Evolutionary conservation across 2,113 vertebrate species (phyloP), one percentile per base, ranked within the genome.

Genomic region (Phyllostomus discolor): DNA sequence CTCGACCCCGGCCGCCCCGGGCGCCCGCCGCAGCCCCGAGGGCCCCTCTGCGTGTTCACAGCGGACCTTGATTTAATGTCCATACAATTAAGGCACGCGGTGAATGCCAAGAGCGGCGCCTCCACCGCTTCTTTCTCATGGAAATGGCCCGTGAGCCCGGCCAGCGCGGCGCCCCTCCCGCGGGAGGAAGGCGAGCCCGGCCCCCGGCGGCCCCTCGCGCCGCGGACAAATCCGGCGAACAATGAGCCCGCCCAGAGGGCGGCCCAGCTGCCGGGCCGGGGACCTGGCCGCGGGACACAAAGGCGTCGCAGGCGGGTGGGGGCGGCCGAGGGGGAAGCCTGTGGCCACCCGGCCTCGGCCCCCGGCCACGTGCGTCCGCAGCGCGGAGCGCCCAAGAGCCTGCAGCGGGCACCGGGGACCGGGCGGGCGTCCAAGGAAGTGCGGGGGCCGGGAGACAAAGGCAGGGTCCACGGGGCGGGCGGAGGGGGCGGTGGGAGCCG

Each of bases 21-120:
- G 50, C 54, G 70, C 96, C 94, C 75, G 92, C 80, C 70, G 99
- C 98, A 98, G 99, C 98, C 99, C 98, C 98, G 99, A 99, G 98
- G 99, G 98, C 99, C 99, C 98, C 99, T 99, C 99, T 99, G 98
- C 99, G 99, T 99, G 99, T 99, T 99, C 99, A 99, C 99, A 99
- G 99, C 99, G 99, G 99, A 99, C 99, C 99, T 99, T 99, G 99
- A 99, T 99, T 99, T 99, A 99, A 99, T 99, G 99, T 99, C 99
- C 98, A 99, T 99, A 99, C 99, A 99, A 99, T 99, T 99, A 99
- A 99, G 99, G 99, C 99, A 99, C 99, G 99, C 99, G 99, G 99
- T 99, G 99, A 99, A 99, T 99, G 99, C 99, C 99, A 99, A 99
- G 99, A 99, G 99, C 98, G 99, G 98, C 88, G 89, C 95, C 98